Percentiles rank a stretch among this genome's conserved stretches.
Conservation (phyloP, 2,797 vertebrate genomes). For the Danio kyathit region DNA sequence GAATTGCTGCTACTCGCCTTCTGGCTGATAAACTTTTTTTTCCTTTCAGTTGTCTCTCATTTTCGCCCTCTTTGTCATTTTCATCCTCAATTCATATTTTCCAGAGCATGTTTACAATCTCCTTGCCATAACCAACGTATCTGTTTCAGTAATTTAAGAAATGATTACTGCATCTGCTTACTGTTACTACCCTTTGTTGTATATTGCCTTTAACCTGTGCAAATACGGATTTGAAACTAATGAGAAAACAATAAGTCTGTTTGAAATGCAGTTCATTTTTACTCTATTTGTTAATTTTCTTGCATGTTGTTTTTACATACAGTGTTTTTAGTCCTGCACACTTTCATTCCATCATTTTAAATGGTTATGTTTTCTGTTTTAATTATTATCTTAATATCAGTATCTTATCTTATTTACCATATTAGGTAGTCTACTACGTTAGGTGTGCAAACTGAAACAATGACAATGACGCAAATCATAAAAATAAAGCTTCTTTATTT, state of each 20-base stretch:
- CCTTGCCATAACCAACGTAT: constrained; percentile 23
- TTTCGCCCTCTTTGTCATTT: constrained; percentile 2
- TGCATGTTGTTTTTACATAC: not conserved
- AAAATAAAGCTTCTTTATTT: too few species aligned
- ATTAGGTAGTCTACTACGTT: too few species aligned
- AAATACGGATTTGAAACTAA: constrained; percentile 27
- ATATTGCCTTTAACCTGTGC: constrained; percentile 36
- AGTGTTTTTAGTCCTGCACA: not conserved
- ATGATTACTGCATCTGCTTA: too few species aligned
- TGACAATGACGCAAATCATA: too few species aligned
- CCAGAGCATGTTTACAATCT: constrained; percentile 3
- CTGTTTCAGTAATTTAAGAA: constrained; percentile 10
- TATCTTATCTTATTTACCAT: too few species aligned
- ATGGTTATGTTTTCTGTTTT: too few species aligned
- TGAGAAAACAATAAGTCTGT: not conserved
- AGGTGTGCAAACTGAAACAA: too few species aligned
- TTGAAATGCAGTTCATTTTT: not conserved
- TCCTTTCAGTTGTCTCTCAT: constrained; percentile 22
- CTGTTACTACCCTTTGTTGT: not conserved
- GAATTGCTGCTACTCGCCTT: constrained; percentile 54
- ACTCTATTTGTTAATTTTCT: not conserved
- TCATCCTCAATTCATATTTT: not conserved
- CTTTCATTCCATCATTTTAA: too few species aligned
- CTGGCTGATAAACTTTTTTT: constrained; percentile 33
- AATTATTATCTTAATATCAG: too few species aligned